Conservation (phyloP, 1,140 invertebrate species). For the Gonioctena quinquepunctata region DNA sequence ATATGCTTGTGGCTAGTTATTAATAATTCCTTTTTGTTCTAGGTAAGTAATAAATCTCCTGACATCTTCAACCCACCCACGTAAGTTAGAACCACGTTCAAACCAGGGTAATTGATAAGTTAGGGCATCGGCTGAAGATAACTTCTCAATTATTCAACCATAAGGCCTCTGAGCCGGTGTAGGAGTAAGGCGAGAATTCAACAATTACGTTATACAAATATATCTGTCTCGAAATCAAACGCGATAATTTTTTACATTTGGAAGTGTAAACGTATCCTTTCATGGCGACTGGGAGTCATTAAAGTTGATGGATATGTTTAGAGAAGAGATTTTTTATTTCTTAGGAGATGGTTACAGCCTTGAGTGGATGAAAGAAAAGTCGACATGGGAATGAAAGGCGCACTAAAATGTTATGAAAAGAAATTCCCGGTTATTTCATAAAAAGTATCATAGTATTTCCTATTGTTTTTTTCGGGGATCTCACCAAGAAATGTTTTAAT, state of each 20-base stretch:
- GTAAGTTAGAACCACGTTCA: not conserved
- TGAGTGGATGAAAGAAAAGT: not conserved
- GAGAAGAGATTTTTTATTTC: not conserved
- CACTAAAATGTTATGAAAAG: no score
- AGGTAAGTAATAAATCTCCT: not conserved
- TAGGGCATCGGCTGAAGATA: not conserved
- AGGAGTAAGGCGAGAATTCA: not conserved
- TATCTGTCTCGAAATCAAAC: not conserved
- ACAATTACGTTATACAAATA: not conserved
- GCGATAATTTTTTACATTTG: not conserved
- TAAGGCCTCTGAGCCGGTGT: not conserved
- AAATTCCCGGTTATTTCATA: no score
- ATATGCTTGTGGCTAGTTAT: not conserved
- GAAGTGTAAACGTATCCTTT: not conserved
- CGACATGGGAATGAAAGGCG: not conserved
- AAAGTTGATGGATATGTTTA: not conserved
- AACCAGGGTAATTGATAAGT: not conserved
- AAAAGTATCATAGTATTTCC: no score
- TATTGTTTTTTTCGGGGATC: no score
- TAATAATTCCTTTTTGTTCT: not conserved
- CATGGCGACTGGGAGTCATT: not conserved
- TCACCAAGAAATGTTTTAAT: no score
- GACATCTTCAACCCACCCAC: not conserved
- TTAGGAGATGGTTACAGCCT: not conserved
- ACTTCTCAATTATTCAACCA: not conserved